phyloP scores from a whole-genome alignment of 1,140 invertebrate genomes.

The Drosophila nebulosa region DNA sequence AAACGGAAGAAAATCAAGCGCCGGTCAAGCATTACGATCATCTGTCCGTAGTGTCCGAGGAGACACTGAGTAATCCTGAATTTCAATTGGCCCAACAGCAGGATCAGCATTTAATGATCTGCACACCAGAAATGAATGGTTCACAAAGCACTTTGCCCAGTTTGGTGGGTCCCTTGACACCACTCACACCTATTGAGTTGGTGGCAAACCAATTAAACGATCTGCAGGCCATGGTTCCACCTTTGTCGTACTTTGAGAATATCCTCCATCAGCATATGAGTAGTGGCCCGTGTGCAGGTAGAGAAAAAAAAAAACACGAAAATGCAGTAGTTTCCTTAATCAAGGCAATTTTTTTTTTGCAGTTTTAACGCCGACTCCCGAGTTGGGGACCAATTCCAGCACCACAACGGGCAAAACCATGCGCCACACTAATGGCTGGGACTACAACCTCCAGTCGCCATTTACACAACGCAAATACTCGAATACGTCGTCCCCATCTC shows the following conservation, averaged over 20 bases:
- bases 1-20: constrained; percentile 79
- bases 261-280: constrained; percentile 66
- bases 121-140: constrained; percentile 53
- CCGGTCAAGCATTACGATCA: constrained; percentile 86
- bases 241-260: constrained; percentile 80
- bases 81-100: constrained; percentile 45
- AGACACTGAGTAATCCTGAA: constrained; percentile 84
- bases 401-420: constrained; percentile 68
- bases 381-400: constrained; percentile 62
- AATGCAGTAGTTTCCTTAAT: background rate
- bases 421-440: constrained; percentile 76
- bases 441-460: constrained; percentile 75
- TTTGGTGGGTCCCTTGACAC: constrained; percentile 66
- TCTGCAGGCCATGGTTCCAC: constrained; percentile 70
- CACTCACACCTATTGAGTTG: constrained; percentile 71
- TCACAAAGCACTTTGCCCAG: constrained; percentile 73
- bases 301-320: background rate
- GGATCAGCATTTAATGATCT: constrained; percentile 47
- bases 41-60: constrained; percentile 88
- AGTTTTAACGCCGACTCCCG: constrained; percentile 56
- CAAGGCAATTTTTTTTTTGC: background rate
- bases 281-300: constrained; percentile 44
- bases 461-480: constrained; percentile 73
- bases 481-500: constrained; percentile 36
- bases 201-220: constrained; percentile 78